Conservation (phyloP, 2,888 invertebrate genomes). For the Platynereis dumerilii region DNA sequence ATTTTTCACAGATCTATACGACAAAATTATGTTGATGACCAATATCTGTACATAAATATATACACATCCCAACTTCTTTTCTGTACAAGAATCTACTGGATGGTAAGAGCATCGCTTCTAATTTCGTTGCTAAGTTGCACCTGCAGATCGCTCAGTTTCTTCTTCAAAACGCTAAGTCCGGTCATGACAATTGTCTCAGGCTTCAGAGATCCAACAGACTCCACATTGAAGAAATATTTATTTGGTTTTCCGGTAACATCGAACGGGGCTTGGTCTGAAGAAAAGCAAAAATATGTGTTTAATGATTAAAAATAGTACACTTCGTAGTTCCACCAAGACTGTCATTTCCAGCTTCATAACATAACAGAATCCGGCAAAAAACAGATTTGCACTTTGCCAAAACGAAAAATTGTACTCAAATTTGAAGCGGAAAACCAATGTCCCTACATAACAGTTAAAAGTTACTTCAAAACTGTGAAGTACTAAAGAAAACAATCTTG, state of each 20-base stretch:
- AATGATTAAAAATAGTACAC: not conserved
- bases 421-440: no score
- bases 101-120: slow-evolving; percentile 53
- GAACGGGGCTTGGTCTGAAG: slow-evolving; percentile 84
- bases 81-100: slow-evolving; percentile 36
- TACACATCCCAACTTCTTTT: no score
- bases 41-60: no score
- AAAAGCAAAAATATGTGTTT: slow-evolving; percentile 1
- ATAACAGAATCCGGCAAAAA: not conserved
- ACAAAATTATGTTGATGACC: no score
- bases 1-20: no score
- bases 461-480: no score
- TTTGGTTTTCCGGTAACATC: slow-evolving; percentile 95
- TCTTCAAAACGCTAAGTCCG: slow-evolving; percentile 91
- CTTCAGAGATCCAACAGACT: slow-evolving; percentile 90
- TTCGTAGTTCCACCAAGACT: no score
- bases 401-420: no score
- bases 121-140: slow-evolving; percentile 67
- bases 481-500: no score
- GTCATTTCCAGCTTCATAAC: no score
- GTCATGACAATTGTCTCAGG: slow-evolving; percentile 97
- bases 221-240: slow-evolving; percentile 96
- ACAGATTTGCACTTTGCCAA: not conserved
- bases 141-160: slow-evolving; percentile 93
- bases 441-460: no score